Base-by-base conservation (phyloP, 2,113 vertebrate species). In the Tetrao urogallus region DNA sequence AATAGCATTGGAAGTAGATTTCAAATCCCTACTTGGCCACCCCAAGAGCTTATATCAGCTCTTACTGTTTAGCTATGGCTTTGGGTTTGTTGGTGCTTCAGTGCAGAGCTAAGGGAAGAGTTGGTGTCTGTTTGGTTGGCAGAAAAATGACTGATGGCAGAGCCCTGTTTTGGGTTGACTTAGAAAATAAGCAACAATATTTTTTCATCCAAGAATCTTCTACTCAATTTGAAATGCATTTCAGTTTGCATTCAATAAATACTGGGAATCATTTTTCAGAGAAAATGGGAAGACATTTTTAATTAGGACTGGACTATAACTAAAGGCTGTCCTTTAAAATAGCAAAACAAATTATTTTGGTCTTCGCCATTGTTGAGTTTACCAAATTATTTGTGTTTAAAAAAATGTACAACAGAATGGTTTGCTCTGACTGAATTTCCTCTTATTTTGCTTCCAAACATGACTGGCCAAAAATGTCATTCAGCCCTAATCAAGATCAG, bases 401-500 rank as follows among this genome's bases (percentile, higher is more conserved):
- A 70, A 69, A 74, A 70, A 48, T 6, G 11, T 34, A 1, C 48
- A 16, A 54, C 0, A 0, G 36, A 76, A 60, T 2, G 1, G 20
- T 83, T 93, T 86, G 42, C 38, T 64, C 43, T 85, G 83, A 58
- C 65, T 77, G n/a, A 66, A 40, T 83, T 90, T 77, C 64, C 58
- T 27, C 45, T 71, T 66, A 36, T 81, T 92, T 86, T 67, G 24
- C 83, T 83, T 81, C 69, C 81, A 83, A 92, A 80, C 7, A 40
- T 2, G 80, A 43, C 36, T 43, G 20, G 72, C 80, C 43, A 88
- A 88, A 64, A 52, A 43, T 63, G 65, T 76, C 32, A 70, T 95
- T 27, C 38, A 65, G 47, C 7, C 60, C 58, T 69, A 65, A 87
- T 88, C 58, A 82, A 82, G 88, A 61, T 61, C 58, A 64, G 89